Percentiles rank a stretch among this genome's conserved stretches.
Conservation (phyloP, 2,113 vertebrate species). For the Scomber scombrus region DNA sequence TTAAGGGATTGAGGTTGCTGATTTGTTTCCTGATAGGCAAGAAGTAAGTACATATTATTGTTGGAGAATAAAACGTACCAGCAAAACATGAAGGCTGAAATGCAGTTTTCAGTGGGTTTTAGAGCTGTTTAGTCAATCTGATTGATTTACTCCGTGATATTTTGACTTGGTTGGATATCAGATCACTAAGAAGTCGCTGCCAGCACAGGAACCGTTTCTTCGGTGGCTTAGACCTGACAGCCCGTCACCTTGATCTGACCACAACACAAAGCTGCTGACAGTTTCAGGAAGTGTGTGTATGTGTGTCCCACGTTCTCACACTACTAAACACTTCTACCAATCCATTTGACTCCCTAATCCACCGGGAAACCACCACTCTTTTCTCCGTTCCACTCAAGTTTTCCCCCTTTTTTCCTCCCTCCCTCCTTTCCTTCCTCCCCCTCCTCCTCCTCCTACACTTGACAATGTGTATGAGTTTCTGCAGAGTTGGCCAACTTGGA, state of each 20-base stretch:
- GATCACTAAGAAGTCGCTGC: constrained; percentile 14
- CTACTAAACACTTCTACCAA: constrained; percentile 65
- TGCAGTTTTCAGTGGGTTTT: background rate
- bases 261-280: constrained; percentile 68
- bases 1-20: constrained; percentile 4
- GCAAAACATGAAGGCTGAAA: background rate
- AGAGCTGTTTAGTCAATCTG: background rate
- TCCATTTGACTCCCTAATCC: constrained; percentile 84
- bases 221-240: constrained; percentile 57
- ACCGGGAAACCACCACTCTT: constrained; percentile 62
- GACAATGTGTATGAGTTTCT: constrained; percentile 55
- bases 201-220: constrained; percentile 51
- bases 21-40: background rate
- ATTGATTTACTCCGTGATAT: background rate
- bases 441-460: constrained; percentile 33
- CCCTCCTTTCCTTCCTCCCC: background rate
- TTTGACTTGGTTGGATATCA: background rate
- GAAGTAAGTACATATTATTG: background rate
- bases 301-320: constrained; percentile 72
- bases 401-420: constrained; percentile 14
- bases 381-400: constrained; percentile 55
- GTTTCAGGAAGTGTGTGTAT: constrained; percentile 67
- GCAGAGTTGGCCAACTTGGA: constrained; percentile 72
- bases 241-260: constrained; percentile 73
- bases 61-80: background rate